Percentiles rank a stretch among this genome's conserved stretches.
Conservation (phyloP, 2,113 vertebrate species). For the Fregata magnificens region DNA sequence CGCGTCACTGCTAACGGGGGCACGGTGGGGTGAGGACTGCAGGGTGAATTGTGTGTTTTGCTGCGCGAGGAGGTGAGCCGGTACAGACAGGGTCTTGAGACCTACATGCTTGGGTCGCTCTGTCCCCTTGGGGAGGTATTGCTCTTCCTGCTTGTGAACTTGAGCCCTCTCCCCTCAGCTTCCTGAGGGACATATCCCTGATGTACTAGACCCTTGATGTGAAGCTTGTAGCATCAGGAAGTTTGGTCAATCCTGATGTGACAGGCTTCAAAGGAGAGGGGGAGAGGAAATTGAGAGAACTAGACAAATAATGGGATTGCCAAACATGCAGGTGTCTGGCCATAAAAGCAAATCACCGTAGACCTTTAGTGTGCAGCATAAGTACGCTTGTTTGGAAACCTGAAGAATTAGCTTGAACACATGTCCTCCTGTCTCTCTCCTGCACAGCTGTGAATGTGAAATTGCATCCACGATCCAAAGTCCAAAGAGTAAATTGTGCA, state of each 20-base stretch:
- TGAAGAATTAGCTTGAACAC: not conserved
- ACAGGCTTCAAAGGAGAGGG: not conserved
- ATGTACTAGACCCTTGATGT: not conserved
- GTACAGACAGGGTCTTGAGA: not conserved
- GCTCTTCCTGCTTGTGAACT: not conserved
- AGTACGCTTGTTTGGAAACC: not conserved
- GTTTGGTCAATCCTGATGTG: not conserved
- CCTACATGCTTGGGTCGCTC: not conserved
- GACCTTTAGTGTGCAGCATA: not conserved
- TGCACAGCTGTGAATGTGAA: not conserved
- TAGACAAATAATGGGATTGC: not conserved
- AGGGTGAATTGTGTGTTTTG: not conserved
- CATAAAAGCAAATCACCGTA: not conserved
- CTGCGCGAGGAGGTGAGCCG: not conserved
- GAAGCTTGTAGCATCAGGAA: conserved; percentile 7
- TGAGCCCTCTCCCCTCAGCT: not conserved
- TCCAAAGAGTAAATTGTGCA: not conserved
- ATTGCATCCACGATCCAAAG: not conserved
- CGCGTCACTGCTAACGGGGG: not conserved
- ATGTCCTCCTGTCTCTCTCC: not conserved
- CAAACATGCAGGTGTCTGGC: not conserved
- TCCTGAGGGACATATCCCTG: not conserved
- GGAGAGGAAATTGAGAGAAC: not conserved
- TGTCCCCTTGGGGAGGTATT: not conserved
- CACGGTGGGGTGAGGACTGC: accelerated